Evolutionary conservation across 2,888 invertebrate species (phyloP).

Genomic region (Apoda limacodes): DNA sequence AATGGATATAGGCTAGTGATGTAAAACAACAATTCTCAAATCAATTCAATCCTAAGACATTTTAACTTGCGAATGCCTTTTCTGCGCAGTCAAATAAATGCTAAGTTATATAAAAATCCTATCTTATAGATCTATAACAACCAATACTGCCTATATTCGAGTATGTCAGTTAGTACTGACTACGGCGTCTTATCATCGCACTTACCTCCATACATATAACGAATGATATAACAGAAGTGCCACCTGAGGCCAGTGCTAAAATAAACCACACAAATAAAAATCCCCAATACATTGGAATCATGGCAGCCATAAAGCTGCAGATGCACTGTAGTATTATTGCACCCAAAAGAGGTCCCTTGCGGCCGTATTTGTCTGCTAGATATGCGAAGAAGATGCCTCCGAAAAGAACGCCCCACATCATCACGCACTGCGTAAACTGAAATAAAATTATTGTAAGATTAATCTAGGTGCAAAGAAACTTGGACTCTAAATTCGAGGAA

Average conservation of each 20-base stretch:
- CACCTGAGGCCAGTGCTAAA: conserved; percentile 71
- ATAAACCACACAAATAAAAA: conserved; percentile 69
- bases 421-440: conserved; percentile 67
- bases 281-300: conserved; percentile 60
- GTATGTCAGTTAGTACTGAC: too few species aligned
- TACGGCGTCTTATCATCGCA: too few species aligned
- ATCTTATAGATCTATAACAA: neutral
- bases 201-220: conserved; percentile 73
- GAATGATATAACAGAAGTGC: conserved; percentile 74
- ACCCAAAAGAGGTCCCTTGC: conserved; percentile 67
- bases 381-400: conserved; percentile 72
- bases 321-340: conserved; percentile 66
- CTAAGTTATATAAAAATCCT: too few species aligned
- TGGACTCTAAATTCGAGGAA: neutral
- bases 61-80: too few species aligned
- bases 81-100: too few species aligned
- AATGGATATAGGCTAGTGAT: too few species aligned
- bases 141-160: conserved; percentile 1
- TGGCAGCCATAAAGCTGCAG: conserved; percentile 61
- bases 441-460: conserved; percentile 19
- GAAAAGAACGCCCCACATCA: conserved; percentile 74
- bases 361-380: conserved; percentile 72
- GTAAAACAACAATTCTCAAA: too few species aligned
- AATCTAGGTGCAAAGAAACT: conserved; percentile 1
- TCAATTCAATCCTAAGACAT: too few species aligned